Evolutionary conservation across 2,113 vertebrate species (phyloP).

Genomic region (Accipiter virgatus): DNA sequence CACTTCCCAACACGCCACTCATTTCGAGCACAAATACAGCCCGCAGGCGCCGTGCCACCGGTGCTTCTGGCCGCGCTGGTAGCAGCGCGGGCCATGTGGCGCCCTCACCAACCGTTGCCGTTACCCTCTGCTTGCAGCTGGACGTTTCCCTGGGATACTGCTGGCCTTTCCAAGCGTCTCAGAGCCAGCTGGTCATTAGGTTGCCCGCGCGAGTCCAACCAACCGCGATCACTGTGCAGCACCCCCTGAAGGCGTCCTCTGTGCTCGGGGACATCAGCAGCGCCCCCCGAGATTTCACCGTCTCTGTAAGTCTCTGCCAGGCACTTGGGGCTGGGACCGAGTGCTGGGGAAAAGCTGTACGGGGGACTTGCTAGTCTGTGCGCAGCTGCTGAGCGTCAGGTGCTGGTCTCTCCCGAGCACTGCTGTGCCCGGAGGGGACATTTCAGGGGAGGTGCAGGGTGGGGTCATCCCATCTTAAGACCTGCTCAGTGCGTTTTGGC

Average conservation of each 20-base stretch:
- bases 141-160: conserved; percentile 60
- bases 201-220: conserved; percentile 31
- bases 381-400: not conserved
- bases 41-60: not conserved
- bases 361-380: not conserved
- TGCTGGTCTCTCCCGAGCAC: not conserved
- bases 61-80: not conserved
- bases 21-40: not conserved
- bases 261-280: conserved; percentile 1
- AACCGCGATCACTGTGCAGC: conserved; percentile 54
- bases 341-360: not conserved
- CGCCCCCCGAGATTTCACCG: conserved; percentile 22
- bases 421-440: not conserved
- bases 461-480: not conserved
- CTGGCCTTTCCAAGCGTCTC: conserved; percentile 47
- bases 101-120: not conserved
- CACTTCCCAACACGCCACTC: not conserved
- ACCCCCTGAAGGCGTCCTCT: conserved; percentile 12
- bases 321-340: not conserved
- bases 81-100: not conserved
- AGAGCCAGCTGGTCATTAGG: conserved; percentile 45
- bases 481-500: not conserved
- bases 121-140: not conserved
- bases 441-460: not conserved
- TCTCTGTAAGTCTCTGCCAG: conserved; percentile 45